Evolutionary conservation across 2,113 vertebrate species (phyloP).

Genomic region (Cisticola juncidis): DNA sequence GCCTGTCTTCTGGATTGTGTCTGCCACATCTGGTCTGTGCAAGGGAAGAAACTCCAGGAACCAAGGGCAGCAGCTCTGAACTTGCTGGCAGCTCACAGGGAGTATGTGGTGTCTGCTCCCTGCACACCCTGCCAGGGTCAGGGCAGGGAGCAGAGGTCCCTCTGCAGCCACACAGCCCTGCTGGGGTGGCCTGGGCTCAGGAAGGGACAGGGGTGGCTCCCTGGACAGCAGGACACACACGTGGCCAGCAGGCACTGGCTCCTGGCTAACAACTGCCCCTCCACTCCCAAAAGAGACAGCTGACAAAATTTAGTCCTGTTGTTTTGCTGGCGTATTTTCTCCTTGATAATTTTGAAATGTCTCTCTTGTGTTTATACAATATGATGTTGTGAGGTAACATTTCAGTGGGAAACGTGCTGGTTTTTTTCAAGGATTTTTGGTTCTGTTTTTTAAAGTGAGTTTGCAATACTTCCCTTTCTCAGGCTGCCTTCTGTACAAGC

Average conservation of each 20-base stretch:
- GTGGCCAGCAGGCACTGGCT: background rate
- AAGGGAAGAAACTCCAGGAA: background rate
- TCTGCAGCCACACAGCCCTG: background rate
- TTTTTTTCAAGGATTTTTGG: background rate
- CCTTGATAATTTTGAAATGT: background rate
- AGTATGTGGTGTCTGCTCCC: rapidly evolving
- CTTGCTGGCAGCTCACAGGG: background rate
- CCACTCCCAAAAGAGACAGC: background rate
- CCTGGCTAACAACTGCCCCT: background rate
- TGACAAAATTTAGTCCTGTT: background rate
- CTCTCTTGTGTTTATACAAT: background rate
- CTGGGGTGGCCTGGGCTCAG: background rate
- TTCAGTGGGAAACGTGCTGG: background rate
- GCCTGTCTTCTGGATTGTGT: background rate
- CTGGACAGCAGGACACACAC: background rate
- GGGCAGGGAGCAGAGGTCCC: background rate
- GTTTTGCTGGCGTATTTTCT: background rate
- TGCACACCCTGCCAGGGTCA: background rate
- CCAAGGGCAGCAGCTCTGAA: background rate
- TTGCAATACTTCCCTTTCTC: background rate
- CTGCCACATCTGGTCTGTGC: background rate
- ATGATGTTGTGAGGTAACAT: background rate
- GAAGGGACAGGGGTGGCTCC: background rate
- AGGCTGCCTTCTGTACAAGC: background rate
- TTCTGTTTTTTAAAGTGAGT: background rate